Conservation (phyloP, 2,797 vertebrate species). For the Hephaestus fuliginosus region DNA sequence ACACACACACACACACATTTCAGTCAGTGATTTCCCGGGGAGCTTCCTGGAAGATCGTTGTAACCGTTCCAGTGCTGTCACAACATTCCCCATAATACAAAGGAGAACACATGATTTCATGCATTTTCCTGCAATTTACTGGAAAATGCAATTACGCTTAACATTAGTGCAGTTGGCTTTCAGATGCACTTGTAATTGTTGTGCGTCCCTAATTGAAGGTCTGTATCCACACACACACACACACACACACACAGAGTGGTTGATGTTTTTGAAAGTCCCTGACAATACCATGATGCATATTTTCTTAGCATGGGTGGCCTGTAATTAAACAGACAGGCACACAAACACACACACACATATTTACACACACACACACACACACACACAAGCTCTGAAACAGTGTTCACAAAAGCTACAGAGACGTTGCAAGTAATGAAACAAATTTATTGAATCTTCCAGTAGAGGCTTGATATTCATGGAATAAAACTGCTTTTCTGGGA, state of each 20-base stretch:
- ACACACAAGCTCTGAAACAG: conserved; percentile 19
- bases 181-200: conserved; percentile 54
- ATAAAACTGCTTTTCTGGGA: conserved; percentile 94
- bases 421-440: conserved; percentile 85
- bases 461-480: conserved; percentile 95
- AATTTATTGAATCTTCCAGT: conserved; percentile 98
- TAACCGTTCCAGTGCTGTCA: conserved; percentile 43
- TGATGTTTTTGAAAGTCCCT: conserved; percentile 40
- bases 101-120: conserved; percentile 42
- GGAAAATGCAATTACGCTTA: conserved; percentile 51
- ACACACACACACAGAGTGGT: conserved; percentile 6
- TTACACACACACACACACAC: conserved; percentile 25
- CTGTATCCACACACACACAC: conserved; percentile 11
- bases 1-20: conserved; percentile 14
- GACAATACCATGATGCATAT: conserved; percentile 47
- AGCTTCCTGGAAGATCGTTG: conserved; percentile 54
- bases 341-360: conserved; percentile 21
- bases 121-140: conserved; percentile 46
- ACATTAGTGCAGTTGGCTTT: conserved; percentile 51
- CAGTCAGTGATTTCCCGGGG: conserved; percentile 37
- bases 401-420: conserved; percentile 53
- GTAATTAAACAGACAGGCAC: conserved; percentile 43
- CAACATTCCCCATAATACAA: conserved; percentile 42
- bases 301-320: conserved; percentile 56
- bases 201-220: conserved; percentile 55